These are phyloP conservation scores for Menidia beryllina DNA, from an alignment of 2,113 vertebrate genomes.

Conservation along the genomic window DNA sequence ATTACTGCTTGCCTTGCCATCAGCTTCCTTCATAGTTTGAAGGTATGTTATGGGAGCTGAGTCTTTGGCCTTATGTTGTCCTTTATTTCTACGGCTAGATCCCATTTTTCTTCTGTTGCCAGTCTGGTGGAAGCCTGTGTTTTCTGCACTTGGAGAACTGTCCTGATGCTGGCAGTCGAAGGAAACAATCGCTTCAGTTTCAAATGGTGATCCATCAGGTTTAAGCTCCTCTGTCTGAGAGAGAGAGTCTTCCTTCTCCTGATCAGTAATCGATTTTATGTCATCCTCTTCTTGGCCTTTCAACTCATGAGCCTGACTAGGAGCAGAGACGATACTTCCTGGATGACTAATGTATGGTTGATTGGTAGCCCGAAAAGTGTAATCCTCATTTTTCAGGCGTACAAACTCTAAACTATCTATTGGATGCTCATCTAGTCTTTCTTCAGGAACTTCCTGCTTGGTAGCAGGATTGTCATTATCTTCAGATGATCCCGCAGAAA, in stretches of 20 bases:
- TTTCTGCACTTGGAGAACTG: not conserved
- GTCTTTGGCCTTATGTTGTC: not conserved
- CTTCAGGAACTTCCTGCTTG: not conserved
- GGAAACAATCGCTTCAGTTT: constrained; percentile 4
- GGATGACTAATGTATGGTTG: not conserved
- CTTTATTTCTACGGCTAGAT: constrained; percentile 44
- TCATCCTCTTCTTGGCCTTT: not conserved
- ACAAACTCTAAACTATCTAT: not conserved
- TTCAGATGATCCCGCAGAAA: too few relatives aligned
- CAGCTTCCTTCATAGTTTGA: not conserved
- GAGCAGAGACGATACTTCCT: not conserved
- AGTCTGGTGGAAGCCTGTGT: not conserved
- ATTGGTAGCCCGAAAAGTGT: not conserved
- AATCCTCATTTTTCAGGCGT: constrained; percentile 1
- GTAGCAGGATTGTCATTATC: not conserved
- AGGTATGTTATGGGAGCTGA: not conserved
- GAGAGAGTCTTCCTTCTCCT: not conserved
- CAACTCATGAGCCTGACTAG: not conserved
- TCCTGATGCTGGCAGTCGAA: constrained; percentile 6
- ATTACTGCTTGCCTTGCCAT: not conserved
- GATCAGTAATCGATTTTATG: not conserved
- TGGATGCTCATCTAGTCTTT: not conserved
- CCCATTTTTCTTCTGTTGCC: constrained; percentile 50
- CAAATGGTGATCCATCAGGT: constrained; percentile 3
- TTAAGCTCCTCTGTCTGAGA: not conserved